Evolutionary conservation across 2,797 vertebrate species (phyloP).

Genomic region (Notamacropus eugenii): DNA sequence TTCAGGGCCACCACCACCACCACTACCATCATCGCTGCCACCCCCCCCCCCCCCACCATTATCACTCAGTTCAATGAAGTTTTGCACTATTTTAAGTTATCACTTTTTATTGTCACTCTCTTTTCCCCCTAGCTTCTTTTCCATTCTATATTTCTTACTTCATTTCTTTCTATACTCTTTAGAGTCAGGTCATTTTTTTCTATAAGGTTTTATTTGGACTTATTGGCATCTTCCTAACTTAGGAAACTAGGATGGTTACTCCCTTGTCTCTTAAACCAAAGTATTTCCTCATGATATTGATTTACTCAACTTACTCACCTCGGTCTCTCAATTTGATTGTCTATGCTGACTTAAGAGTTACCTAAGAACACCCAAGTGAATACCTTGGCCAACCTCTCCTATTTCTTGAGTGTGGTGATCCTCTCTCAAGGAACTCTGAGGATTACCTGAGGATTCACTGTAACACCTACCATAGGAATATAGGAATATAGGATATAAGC

Average conservation of each 20-base stretch:
- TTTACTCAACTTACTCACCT: not conserved
- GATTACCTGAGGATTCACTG: not conserved
- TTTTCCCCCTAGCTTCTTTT: not conserved
- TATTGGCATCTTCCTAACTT: not conserved
- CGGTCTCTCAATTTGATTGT: not conserved
- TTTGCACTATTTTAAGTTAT: not conserved
- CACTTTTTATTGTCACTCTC: not conserved
- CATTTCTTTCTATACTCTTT: not conserved
- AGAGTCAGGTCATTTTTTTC: not conserved
- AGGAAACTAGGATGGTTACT: not conserved
- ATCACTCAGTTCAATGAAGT: not conserved
- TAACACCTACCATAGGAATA: too few species aligned
- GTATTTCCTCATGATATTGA: not conserved
- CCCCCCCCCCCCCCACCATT: too few species aligned
- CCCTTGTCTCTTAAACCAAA: not conserved
- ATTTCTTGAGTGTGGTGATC: not conserved
- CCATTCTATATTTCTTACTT: not conserved
- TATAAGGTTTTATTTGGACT: not conserved
- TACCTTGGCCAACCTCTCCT: too few species aligned
- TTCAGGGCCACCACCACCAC: too few species aligned
- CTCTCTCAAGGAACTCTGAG: not conserved
- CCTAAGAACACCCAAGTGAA: not conserved
- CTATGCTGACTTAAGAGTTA: not conserved
- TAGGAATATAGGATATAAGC: too few species aligned
- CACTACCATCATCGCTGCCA: too few species aligned